Evolutionary conservation across 2,888 invertebrate species (phyloP).

Genomic region (Nipponacmea schrenckii): DNA sequence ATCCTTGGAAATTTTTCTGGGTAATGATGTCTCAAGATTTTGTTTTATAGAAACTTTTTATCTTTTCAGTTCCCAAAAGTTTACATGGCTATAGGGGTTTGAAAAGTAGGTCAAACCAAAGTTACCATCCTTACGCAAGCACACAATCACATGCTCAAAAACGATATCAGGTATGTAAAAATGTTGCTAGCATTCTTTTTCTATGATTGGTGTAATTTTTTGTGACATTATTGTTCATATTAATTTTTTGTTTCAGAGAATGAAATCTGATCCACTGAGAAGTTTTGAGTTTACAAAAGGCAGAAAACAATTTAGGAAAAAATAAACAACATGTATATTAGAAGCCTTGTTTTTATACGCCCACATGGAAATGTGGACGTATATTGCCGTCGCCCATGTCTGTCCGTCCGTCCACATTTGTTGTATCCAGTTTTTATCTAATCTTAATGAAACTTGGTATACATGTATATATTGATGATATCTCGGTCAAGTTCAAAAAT

Average conservation of each 20-base stretch:
- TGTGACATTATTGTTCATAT: slow-evolving; percentile 3
- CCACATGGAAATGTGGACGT: no score
- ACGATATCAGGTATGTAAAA: background rate
- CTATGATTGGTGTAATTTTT: background rate
- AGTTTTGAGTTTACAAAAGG: slow-evolving; percentile 76
- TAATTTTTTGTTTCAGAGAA: slow-evolving; percentile 71
- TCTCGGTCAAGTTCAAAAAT: no score
- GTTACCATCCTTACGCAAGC: background rate
- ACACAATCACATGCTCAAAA: slow-evolving; percentile 1
- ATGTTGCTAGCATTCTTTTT: background rate
- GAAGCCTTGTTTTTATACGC: background rate
- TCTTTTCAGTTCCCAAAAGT: slow-evolving; percentile 27
- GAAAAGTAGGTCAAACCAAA: slow-evolving; percentile 17
- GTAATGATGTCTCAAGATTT: no score
- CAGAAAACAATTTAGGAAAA: slow-evolving; percentile 68
- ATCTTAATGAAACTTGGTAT: no score
- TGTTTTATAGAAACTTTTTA: no score
- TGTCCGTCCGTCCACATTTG: no score
- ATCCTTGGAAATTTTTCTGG: no score
- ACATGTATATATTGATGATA: no score
- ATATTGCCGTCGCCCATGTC: no score
- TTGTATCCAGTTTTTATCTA: no score
- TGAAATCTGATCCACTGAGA: slow-evolving; percentile 76
- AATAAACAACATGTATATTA: slow-evolving; percentile 30
- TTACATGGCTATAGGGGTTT: slow-evolving; percentile 29